phyloP scores from a whole-genome alignment of 2,797 vertebrate genomes.

The Taenioides sp. region DNA sequence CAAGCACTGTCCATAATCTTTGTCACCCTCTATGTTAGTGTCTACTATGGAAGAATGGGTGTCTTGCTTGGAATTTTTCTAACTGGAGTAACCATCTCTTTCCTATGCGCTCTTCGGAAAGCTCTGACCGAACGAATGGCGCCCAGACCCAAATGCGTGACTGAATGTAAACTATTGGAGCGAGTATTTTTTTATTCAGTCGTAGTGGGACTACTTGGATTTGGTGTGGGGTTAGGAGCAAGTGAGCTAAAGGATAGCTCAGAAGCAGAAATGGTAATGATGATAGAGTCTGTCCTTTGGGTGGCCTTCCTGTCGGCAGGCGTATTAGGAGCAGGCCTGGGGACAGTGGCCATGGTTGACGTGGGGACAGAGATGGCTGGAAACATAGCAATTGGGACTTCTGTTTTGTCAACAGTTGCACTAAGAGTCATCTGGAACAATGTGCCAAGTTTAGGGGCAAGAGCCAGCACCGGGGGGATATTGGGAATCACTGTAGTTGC shows the following conservation, averaged over 20 bases:
- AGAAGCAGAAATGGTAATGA: slow-evolving; percentile 41
- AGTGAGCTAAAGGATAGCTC: slow-evolving; percentile 13
- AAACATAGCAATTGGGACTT: slow-evolving; percentile 43
- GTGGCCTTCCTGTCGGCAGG: slow-evolving; percentile 57
- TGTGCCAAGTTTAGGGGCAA: slow-evolving; percentile 26
- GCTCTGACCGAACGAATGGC: slow-evolving; percentile 29
- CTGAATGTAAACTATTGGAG: slow-evolving; percentile 39
- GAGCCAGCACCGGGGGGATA: slow-evolving; percentile 37
- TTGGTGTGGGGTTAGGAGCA: slow-evolving; percentile 54
- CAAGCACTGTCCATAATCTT: slow-evolving; percentile 64
- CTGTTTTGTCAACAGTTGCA: slow-evolving; percentile 39
- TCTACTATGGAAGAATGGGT: slow-evolving; percentile 54
- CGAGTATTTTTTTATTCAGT: slow-evolving; percentile 63
- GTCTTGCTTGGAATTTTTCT: slow-evolving; percentile 38
- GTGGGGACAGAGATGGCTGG: slow-evolving; percentile 42
- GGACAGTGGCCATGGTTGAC: slow-evolving; percentile 57
- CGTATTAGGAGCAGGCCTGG: slow-evolving; percentile 62
- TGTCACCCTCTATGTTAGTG: slow-evolving; percentile 54
- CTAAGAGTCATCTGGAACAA: slow-evolving; percentile 44
- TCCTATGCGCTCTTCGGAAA: slow-evolving; percentile 41
- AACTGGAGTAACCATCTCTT: slow-evolving; percentile 36
- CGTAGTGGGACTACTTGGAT: slow-evolving; percentile 54
- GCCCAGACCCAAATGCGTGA: slow-evolving; percentile 19
- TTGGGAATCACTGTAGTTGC: slow-evolving; percentile 57
- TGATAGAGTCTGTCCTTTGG: slow-evolving; percentile 63